Percentiles rank a stretch among this genome's conserved stretches.
phyloP scores from a whole-genome alignment of 2,113 vertebrate genomes.

The Bufo gargarizans region DNA sequence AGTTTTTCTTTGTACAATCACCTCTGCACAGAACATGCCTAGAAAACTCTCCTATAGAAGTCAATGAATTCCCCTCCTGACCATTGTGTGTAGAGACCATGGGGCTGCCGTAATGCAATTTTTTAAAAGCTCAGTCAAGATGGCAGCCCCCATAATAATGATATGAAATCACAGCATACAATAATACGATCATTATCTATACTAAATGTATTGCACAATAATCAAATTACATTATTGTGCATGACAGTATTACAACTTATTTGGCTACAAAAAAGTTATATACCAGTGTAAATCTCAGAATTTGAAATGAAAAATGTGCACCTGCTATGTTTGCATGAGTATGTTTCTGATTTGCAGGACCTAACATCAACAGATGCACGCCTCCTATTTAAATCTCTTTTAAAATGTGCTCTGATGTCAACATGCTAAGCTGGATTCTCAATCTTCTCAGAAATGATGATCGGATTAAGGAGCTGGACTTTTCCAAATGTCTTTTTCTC shows the following conservation, averaged over 20 bases:
- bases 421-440: conserved; percentile 63
- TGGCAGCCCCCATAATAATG: too few species aligned
- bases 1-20: too few species aligned
- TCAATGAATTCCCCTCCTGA: too few species aligned
- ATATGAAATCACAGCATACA: neutral
- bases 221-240: neutral
- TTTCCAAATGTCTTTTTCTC: conserved; percentile 64
- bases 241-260: neutral
- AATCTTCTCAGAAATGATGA: conserved; percentile 69
- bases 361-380: conserved; percentile 40
- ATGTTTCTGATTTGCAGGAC: neutral
- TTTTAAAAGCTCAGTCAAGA: too few species aligned
- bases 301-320: conserved; percentile 13
- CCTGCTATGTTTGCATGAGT: neutral
- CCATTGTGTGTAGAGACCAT: too few species aligned
- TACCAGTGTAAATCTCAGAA: neutral
- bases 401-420: conserved; percentile 62
- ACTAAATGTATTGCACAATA: neutral
- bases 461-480: conserved; percentile 78
- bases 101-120: too few species aligned
- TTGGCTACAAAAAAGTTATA: neutral
- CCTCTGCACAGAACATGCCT: too few species aligned
- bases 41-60: too few species aligned
- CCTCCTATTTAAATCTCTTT: conserved; percentile 54
- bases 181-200: neutral